These are phyloP conservation scores for Drosophila merina DNA, from an alignment of 2,888 invertebrate genomes.

Conservation along the genomic window DNA sequence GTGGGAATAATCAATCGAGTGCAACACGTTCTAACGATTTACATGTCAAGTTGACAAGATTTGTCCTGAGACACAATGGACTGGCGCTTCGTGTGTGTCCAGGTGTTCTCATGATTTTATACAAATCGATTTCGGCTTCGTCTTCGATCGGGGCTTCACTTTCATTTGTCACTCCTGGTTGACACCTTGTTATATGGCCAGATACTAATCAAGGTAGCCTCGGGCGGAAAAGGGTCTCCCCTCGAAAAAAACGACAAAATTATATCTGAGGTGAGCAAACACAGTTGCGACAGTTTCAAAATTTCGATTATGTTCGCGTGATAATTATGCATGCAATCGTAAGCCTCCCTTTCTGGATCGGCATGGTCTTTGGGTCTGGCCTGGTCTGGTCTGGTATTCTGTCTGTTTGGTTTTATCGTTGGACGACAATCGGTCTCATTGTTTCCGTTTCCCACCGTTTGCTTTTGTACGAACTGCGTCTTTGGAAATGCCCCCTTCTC, in stretches of 20 bases:
- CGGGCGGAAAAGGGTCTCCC: not conserved
- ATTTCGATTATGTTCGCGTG: conserved; percentile 67
- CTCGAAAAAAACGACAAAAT: not conserved
- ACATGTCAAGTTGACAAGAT: conserved; percentile 71
- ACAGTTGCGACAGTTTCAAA: conserved; percentile 63
- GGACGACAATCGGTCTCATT: conserved; percentile 82
- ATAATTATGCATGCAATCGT: conserved; percentile 70
- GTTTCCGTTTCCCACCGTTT: conserved; percentile 78
- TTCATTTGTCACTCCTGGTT: conserved; percentile 79
- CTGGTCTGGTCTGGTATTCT: conserved; percentile 20
- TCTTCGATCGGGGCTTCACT: conserved; percentile 66
- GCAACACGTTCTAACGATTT: conserved; percentile 75
- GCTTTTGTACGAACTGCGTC: conserved; percentile 66
- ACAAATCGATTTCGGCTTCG: conserved; percentile 19
- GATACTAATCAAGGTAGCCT: conserved; percentile 55
- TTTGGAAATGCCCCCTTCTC: conserved; percentile 42
- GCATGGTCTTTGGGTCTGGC: conserved; percentile 7
- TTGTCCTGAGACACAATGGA: conserved; percentile 45
- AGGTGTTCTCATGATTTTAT: conserved; percentile 51
- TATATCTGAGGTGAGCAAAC: conserved; percentile 41
- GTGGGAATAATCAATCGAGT: conserved; percentile 76
- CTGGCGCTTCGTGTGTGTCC: conserved; percentile 60
- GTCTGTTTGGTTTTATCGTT: conserved; percentile 49
- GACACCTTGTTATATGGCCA: conserved; percentile 75
- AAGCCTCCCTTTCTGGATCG: conserved; percentile 26